Percentiles rank a stretch among this genome's conserved stretches.
phyloP scores from a whole-genome alignment of 1,140 invertebrate species.

The Pomacea maculata region DNA sequence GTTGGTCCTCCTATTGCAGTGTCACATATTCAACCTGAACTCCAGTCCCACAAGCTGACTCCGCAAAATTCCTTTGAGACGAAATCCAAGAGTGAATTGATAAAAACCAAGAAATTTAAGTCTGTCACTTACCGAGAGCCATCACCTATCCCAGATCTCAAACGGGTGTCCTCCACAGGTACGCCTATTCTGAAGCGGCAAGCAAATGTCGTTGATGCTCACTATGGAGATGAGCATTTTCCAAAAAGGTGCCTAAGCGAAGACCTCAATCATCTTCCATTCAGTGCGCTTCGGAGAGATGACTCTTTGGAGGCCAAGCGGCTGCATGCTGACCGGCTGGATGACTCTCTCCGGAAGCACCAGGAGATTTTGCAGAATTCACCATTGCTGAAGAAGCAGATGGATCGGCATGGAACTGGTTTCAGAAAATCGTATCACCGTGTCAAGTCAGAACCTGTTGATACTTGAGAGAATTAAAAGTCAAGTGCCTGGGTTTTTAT shows the following conservation, averaged over 20 bases:
- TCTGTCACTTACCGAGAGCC: slow-evolving; percentile 15
- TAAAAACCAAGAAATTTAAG: slow-evolving; percentile 24
- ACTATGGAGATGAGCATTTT: slow-evolving; percentile 18
- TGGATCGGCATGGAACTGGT: slow-evolving; percentile 29
- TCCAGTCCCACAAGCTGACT: too few relatives aligned
- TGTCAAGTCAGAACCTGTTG: slow-evolving; percentile 30
- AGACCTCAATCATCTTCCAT: slow-evolving; percentile 3
- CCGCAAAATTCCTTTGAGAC: slow-evolving; percentile 22
- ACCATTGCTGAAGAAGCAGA: slow-evolving; percentile 29
- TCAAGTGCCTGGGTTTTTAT: too few relatives aligned
- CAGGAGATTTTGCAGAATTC: slow-evolving; percentile 37
- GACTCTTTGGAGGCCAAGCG: slow-evolving; percentile 28
- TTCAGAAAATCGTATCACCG: slow-evolving; percentile 30
- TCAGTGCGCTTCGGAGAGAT: slow-evolving; percentile 10
- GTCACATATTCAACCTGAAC: too few relatives aligned
- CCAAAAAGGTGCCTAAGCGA: slow-evolving; percentile 19
- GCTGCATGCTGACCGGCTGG: slow-evolving; percentile 24
- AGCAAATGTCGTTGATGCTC: slow-evolving; percentile 19
- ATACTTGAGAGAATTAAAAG: background rate
- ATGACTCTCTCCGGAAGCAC: slow-evolving; percentile 29
- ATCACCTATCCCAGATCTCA: slow-evolving; percentile 17
- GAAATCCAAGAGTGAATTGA: slow-evolving; percentile 23
- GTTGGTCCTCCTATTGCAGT: too few relatives aligned
- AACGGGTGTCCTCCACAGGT: slow-evolving; percentile 29
- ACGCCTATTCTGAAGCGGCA: slow-evolving; percentile 27